These are phyloP conservation scores for Triplophysa tibetana DNA, from an alignment of 2,113 vertebrate genomes.

Conservation along the genomic window DNA sequence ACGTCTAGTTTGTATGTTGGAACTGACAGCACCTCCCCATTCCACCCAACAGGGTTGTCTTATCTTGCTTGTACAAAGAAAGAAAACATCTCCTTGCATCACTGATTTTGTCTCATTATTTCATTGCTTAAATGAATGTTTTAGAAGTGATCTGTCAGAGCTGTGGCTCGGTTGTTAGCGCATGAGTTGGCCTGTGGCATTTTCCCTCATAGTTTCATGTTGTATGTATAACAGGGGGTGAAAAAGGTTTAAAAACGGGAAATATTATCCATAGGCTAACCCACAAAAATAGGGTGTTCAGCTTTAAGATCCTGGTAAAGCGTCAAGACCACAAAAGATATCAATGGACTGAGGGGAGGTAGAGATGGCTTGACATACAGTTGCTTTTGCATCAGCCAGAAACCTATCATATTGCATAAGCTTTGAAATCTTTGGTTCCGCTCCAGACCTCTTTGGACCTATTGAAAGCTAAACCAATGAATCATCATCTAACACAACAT, in stretches of 20 bases:
- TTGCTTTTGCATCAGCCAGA: neutral
- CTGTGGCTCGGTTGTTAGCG: neutral
- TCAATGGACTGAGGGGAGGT: neutral
- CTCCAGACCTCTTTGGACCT: constrained; percentile 20
- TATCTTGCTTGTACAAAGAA: neutral
- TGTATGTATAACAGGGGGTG: neutral
- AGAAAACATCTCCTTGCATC: constrained; percentile 15
- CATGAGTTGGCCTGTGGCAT: neutral
- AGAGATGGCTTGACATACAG: neutral
- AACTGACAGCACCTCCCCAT: constrained; percentile 17
- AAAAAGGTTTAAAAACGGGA: neutral
- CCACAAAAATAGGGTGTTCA: neutral
- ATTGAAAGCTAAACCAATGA: constrained; percentile 36
- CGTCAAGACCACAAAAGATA: neutral
- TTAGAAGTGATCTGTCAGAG: neutral
- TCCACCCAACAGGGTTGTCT: neutral
- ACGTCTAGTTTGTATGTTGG: constrained; percentile 15
- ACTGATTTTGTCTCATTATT: constrained; percentile 26
- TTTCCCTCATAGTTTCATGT: neutral
- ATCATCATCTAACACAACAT: constrained; percentile 38
- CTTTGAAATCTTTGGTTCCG: constrained; percentile 25
- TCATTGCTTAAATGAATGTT: neutral
- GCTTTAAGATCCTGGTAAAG: neutral
- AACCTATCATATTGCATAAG: constrained; percentile 15
- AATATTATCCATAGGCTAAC: neutral